Conservation (phyloP, 2,797 vertebrate genomes). For the Sebastes steindachneri region DNA sequence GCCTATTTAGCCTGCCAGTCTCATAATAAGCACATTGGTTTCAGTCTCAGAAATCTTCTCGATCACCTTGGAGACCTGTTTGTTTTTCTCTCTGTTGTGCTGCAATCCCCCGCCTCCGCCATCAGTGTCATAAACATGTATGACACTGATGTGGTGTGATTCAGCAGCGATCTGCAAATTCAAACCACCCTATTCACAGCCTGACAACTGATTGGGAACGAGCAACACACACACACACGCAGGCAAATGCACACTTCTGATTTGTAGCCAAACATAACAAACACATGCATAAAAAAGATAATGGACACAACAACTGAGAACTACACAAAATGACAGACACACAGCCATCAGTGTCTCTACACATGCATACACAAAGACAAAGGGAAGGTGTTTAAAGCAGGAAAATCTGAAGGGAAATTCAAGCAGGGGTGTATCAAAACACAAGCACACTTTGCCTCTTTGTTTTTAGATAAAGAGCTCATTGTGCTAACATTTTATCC, state of each 20-base stretch:
- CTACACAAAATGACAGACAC: not conserved
- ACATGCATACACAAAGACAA: not conserved
- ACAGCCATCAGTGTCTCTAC: not conserved
- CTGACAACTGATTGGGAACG: constrained; percentile 68
- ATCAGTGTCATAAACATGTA: constrained; percentile 73
- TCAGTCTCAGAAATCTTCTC: constrained; percentile 68
- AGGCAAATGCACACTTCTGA: not conserved
- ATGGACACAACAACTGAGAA: not conserved
- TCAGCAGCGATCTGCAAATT: constrained; percentile 70
- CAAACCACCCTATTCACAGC: constrained; percentile 70
- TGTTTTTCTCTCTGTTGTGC: constrained; percentile 65
- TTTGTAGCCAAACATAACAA: not conserved
- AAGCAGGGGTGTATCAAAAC: constrained; percentile 13
- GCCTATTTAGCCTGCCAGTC: constrained; percentile 68
- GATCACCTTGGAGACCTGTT: constrained; percentile 80
- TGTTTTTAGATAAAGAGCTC: constrained; percentile 41
- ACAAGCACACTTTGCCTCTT: constrained; percentile 5
- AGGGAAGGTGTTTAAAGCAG: constrained; percentile 12
- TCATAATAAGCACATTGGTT: constrained; percentile 78
- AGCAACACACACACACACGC: not conserved
- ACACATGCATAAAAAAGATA: not conserved
- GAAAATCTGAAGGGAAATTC: not conserved
- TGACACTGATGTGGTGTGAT: constrained; percentile 74
- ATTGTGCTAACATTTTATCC: constrained; percentile 8
- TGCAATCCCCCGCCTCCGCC: constrained; percentile 56